Evolutionary conservation across 1,140 invertebrate genomes (phyloP), one percentile per base, ranked within the genome.

Genomic region (Drosophila baimaii): DNA sequence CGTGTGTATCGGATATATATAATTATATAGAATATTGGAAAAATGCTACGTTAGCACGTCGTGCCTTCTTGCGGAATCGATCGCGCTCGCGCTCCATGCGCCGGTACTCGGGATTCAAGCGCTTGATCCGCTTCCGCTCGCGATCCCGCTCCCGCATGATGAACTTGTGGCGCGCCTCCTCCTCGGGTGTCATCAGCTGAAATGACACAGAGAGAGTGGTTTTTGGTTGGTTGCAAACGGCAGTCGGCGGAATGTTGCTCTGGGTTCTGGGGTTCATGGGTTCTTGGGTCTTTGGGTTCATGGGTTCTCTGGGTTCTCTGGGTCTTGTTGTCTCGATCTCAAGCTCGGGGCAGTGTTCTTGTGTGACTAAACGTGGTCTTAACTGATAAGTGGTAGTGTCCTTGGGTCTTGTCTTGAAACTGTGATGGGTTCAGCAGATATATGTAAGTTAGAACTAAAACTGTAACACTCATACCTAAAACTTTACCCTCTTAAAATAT

Each of bases 41-140:
- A 89, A 89, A 89, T 90, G 85, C 85, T 90, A 90, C 85, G 85
- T 89, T 90, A 90, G 85, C 81, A 79, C 85, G 85, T 90, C 85
- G 85, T 90, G 85, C 85, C 85, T 89, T 89, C 76, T 80, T 80
- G 70, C 85, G 85, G 80, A 80, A 90, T 79, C 81, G 56, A 79
- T 89, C 85, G 43, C 85, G 85, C 49, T 89, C 85, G 17, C 85
- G 78, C 68, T 89, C 85, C 81, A 89, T 90, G 56, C 83, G 81
- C 23, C 85, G 81, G 66, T 89, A 89, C 33, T 90, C 85, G 74
- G 85, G 85, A 81, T 89, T 89, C 64, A 90, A 71, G 63, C 85
- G 85, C 78, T 90, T 90, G 55, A 90, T 90, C 55, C 85, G 75
- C 57, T 90, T 90, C 69, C 85, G 46, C 33, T 90, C 85, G 29